phyloP scores from a whole-genome alignment of 2,113 vertebrate species.

The Cyanoderma ruficeps region DNA sequence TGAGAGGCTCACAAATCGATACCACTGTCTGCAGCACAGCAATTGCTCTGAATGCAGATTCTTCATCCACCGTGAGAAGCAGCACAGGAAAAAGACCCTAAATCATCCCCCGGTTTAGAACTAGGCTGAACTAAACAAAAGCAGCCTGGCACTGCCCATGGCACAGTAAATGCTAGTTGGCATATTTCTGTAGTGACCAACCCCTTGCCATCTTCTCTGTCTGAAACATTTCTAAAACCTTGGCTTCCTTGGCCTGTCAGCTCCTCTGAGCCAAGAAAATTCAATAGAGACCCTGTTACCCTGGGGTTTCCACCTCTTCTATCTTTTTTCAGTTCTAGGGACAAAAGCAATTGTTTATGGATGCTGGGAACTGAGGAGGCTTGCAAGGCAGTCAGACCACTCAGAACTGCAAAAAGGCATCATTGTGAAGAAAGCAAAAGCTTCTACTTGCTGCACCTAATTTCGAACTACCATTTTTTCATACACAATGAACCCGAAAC shows the following conservation, averaged over 20 bases:
- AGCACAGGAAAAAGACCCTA: background rate
- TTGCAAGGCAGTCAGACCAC: conserved; percentile 37
- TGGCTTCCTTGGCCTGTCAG: conserved; percentile 35
- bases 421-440: conserved; percentile 29
- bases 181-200: conserved; percentile 18
- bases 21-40: background rate
- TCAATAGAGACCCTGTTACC: conserved; percentile 53
- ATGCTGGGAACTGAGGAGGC: conserved; percentile 18
- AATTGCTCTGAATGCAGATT: conserved; percentile 42
- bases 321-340: conserved; percentile 35
- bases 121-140: conserved; percentile 11
- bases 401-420: conserved; percentile 39
- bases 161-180: conserved; percentile 21
- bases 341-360: conserved; percentile 50
- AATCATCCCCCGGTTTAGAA: conserved; percentile 18
- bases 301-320: conserved; percentile 45
- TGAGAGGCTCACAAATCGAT: conserved; percentile 28
- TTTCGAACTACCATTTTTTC: background rate
- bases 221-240: conserved; percentile 52
- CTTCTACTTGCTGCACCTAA: conserved; percentile 4
- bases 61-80: conserved; percentile 1
- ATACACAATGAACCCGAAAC: background rate
- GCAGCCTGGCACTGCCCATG: background rate
- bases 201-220: conserved; percentile 17
- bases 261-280: conserved; percentile 48